Base-by-base conservation (phyloP, 2,888 invertebrate species). In the Brenthis ino region DNA sequence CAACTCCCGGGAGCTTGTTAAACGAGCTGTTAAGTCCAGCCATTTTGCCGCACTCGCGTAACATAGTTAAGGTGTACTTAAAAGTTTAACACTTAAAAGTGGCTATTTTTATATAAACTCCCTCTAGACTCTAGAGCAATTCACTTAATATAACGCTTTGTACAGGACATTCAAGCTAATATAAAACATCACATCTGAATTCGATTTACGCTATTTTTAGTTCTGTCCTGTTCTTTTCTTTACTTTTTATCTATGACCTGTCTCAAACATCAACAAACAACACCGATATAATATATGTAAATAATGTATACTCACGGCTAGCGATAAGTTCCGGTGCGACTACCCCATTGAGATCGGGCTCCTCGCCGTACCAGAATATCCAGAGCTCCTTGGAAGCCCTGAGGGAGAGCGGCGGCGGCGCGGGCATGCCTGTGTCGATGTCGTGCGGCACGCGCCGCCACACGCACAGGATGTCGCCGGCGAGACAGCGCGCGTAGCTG, bases 331-430 rank as follows among this genome's bases (percentile, higher is more conserved):
- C 98, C 14, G 96, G 95, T 71, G 97, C 96, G 79, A 98, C 96
- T 81, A 98, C 94, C 72, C 96, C 96, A 81, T 95, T 95, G 75
- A 98, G 95, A 91, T 98, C 97, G 68, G 98, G 98, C 90, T 98
- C 98, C 88, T 99, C 98, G 83, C 99, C 99, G 93, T 99, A 99
- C 99, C 99, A 99, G 94, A 99, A 99, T 89, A 99, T 97, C 99
- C 99, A 99, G 73, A 99, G 95, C 91, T 99, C 99, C 94, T 99
- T 99, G 88, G 97, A 96, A 83, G 97, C 96, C 85, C 96, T 95
- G 79, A 97, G 94, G 80, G 96, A 96, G 81, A 97, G 95, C 76
- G 97, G 96, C 84, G 96, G 96, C 83, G 95, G 95, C 74, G 91
- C 86, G 79, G 84, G 87, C 85, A 93, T 93, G 82, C 91, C 94